Base-by-base conservation (phyloP, 2,888 invertebrate genomes). In the Oscheius myriophilus region DNA sequence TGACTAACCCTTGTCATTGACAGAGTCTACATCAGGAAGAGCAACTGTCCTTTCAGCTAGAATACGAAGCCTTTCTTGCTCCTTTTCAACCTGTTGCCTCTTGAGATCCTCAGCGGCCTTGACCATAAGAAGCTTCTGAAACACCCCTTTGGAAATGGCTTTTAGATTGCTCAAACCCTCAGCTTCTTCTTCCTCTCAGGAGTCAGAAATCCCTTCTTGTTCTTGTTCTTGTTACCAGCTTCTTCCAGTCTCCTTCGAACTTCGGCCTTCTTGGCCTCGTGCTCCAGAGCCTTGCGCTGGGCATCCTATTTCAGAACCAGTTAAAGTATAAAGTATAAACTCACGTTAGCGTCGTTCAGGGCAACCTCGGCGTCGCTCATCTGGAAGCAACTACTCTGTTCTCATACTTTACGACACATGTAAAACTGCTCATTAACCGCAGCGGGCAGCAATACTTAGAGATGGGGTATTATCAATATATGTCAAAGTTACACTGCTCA, bases 151-250 rank as follows among this genome's bases (percentile, higher is more conserved):
- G 23, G 23, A 6, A 21, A 25, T 18, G 2, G 9, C 39, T 58
- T 12, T 33, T 58, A 11, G 39, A 51, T 14, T 43, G n/a, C n/a
- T n/a, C n/a, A 91, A 88, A 96, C 96, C 92, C 96, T 93, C 88
- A 97, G 94, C 90, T 96, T 96, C 94, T 96, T 97, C 93, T 97
- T 97, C 90, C 97, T 95, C 90, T 97, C 96, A 79, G 96, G 96
- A 87, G 96, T 96, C 94, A 96, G 76, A 92, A 97, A 96, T 92
- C 97, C 97, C 91, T 97, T 97, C 93, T 97, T 97, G 14, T 65
- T 65, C 71, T 78, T 75, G 65, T 73, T 73, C 91, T 96, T 96
- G 91, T 96, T 96, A 88, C 94, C 94, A 89, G 94, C 94, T 89
- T 96, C 96, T 90, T 97, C 96, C 91, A 96, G 93, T 88, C 96